phyloP scores from a whole-genome alignment of 1,140 invertebrate genomes.

The Bombus affinis region DNA sequence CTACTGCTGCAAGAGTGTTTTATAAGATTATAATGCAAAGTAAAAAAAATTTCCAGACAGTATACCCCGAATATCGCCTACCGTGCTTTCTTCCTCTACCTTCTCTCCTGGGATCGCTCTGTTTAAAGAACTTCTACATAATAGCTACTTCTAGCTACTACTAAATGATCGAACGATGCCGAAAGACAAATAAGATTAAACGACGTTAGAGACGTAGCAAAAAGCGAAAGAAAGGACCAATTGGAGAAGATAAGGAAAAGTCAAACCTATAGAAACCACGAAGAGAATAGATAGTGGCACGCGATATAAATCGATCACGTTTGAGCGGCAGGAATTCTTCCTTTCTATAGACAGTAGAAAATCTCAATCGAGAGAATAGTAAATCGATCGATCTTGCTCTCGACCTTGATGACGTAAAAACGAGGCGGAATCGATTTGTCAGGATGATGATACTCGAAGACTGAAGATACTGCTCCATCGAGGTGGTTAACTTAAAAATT shows the following conservation, averaged over 20 bases:
- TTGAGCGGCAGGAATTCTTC: not conserved
- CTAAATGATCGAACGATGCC: not conserved
- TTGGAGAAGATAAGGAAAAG: not conserved
- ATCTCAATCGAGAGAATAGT: conserved; percentile 13
- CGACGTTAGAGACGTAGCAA: not conserved
- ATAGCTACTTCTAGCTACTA: too few species aligned
- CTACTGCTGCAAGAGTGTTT: not conserved
- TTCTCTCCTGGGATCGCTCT: too few species aligned
- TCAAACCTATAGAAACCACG: not conserved
- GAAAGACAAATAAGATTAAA: not conserved
- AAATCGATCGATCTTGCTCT: conserved; percentile 10
- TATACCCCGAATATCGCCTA: not conserved
- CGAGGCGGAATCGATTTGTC: conserved; percentile 6
- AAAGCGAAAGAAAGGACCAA: not conserved
- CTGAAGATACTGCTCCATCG: not conserved
- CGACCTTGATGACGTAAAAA: conserved; percentile 22
- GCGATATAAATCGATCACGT: conserved; percentile 4
- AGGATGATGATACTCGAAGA: conserved; percentile 5
- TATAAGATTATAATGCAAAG: not conserved
- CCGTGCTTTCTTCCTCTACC: not conserved
- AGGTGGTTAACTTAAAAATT: not conserved
- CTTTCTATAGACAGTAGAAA: not conserved
- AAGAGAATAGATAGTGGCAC: not conserved
- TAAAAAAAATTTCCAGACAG: not conserved
- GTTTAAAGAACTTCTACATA: not conserved